Evolutionary conservation across 37 sponge, comb jelly and placozoan species (phyloP).

Genomic region (Haliclona indistincta): DNA sequence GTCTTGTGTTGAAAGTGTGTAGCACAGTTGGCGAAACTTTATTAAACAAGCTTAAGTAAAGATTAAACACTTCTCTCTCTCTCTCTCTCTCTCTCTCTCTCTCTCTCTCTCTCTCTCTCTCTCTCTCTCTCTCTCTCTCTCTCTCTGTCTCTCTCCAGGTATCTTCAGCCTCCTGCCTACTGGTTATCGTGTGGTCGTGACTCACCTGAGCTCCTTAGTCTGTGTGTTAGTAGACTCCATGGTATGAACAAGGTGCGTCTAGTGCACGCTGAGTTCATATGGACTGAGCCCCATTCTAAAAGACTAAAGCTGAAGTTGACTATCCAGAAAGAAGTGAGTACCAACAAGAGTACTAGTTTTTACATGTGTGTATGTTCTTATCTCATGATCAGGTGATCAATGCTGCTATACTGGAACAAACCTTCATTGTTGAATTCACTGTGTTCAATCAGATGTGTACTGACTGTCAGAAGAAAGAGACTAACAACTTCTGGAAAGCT

Average conservation of each 20-base stretch:
- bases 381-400: conserved; percentile 47
- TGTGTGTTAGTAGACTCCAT: conserved; percentile 93
- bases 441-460: conserved; percentile 96
- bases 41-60: too few relatives aligned
- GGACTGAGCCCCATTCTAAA: conserved; percentile 99
- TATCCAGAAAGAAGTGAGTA: conserved; percentile 89
- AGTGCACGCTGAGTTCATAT: conserved; percentile 94
- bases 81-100: too few relatives aligned
- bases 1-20: too few relatives aligned
- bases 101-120: too few relatives aligned
- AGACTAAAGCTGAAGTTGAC: conserved; percentile 94
- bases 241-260: conserved; percentile 83
- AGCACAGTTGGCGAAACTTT: too few relatives aligned
- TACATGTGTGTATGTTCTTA: neutral
- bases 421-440: conserved; percentile 91
- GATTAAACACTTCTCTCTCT: too few relatives aligned
- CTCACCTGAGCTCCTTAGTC: conserved; percentile 85
- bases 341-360: neutral
- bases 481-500: conserved; percentile 90
- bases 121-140: too few relatives aligned
- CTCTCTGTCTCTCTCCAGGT: conserved; percentile 69
- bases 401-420: conserved; percentile 86
- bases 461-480: conserved; percentile 90
- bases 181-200: conserved; percentile 90
- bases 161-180: conserved; percentile 86